A percentile compares a stretch with the other conserved stretches of the same genome.
Evolutionary conservation across 2,797 vertebrate species (phyloP).

Genomic region (Psittacula echo): DNA sequence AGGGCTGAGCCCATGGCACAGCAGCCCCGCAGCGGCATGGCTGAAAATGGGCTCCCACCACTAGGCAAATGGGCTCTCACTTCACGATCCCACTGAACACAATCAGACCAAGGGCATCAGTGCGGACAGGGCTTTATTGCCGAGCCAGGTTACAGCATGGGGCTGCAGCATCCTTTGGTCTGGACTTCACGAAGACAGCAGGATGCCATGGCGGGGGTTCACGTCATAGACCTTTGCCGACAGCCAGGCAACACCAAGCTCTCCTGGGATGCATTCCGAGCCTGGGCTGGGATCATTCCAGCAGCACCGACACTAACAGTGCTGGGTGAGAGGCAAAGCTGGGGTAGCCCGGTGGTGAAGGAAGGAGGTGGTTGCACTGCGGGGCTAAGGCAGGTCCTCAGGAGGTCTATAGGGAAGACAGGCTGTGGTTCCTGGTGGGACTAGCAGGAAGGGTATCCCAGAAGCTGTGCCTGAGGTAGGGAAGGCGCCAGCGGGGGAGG

Average conservation of each 20-base stretch:
- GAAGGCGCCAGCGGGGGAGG: not conserved
- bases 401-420: not conserved
- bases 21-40: not conserved
- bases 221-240: not conserved
- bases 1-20: not conserved
- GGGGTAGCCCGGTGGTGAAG: not conserved
- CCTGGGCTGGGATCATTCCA: not conserved
- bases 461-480: slow-evolving; percentile 44
- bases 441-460: not conserved
- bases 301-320: rapidly evolving
- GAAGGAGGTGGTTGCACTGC: not conserved
- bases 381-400: not conserved
- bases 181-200: not conserved
- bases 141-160: slow-evolving; percentile 24
- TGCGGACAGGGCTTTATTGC: slow-evolving; percentile 60
- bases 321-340: not conserved
- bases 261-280: not conserved
- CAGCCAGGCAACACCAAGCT: not conserved
- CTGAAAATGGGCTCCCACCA: not conserved
- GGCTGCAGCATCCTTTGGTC: slow-evolving; percentile 49
- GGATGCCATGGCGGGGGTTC: not conserved
- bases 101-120: not conserved
- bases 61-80: not conserved
- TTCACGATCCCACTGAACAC: not conserved
- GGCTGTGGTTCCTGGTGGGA: not conserved